A percentile compares a stretch with the other conserved stretches of the same genome.
phyloP scores from a whole-genome alignment of 2,797 vertebrate genomes.

The Thripadectes ignobilis region DNA sequence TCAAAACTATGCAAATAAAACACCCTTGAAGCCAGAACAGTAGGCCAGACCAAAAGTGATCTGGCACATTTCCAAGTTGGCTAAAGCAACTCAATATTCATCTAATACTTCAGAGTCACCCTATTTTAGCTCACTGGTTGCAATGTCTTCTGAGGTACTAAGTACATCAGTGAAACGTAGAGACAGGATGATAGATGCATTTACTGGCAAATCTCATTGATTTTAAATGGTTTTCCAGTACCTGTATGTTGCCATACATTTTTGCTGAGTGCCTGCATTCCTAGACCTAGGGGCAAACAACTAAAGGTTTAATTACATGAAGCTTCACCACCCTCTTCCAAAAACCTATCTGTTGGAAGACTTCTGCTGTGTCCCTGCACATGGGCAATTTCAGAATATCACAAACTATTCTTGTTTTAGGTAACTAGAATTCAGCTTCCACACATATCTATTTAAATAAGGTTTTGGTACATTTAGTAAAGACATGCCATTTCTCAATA shows the following conservation, averaged over 20 bases:
- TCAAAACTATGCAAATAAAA: background rate
- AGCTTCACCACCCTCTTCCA: background rate
- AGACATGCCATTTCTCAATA: background rate
- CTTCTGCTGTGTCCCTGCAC: background rate
- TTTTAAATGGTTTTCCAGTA: background rate
- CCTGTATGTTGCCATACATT: background rate
- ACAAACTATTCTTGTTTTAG: background rate
- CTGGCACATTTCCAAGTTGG: background rate
- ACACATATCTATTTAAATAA: background rate
- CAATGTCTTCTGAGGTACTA: background rate
- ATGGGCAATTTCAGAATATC: background rate
- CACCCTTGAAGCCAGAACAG: background rate
- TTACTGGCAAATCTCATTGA: background rate
- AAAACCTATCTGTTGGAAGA: background rate
- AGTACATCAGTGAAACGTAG: accelerated
- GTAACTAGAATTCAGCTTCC: background rate
- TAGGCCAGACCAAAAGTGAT: background rate
- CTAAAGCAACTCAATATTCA: background rate
- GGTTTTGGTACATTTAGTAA: background rate
- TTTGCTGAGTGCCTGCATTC: background rate
- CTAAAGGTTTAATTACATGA: background rate
- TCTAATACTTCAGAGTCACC: background rate
- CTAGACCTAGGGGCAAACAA: background rate
- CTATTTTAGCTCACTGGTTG: background rate
- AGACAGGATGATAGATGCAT: background rate